Evolutionary conservation across 2,113 vertebrate genomes (phyloP).

Genomic region (Echinops telfairi): DNA sequence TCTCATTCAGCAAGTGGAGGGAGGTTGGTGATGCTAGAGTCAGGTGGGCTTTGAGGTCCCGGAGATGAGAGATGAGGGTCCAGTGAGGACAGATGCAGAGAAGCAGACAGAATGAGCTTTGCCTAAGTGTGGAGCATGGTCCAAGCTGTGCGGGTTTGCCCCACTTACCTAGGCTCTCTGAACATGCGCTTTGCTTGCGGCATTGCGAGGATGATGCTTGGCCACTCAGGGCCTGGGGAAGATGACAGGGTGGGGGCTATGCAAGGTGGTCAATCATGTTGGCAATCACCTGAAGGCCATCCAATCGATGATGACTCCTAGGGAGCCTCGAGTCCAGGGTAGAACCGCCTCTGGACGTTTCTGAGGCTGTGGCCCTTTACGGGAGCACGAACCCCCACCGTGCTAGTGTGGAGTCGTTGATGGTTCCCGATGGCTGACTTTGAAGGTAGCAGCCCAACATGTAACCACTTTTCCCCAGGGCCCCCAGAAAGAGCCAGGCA

Average conservation of each 20-base stretch:
- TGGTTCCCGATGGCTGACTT: too few relatives aligned
- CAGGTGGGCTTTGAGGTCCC: rapidly evolving
- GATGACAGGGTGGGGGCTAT: rapidly evolving
- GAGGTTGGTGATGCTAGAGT: not conserved
- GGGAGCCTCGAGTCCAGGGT: too few relatives aligned
- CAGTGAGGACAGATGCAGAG: not conserved
- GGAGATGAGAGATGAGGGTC: rapidly evolving
- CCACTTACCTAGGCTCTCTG: not conserved
- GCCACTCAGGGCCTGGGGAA: too few relatives aligned
- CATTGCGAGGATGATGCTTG: rapidly evolving
- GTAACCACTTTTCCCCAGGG: too few relatives aligned
- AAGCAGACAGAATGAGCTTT: rapidly evolving
- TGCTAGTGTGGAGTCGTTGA: too few relatives aligned
- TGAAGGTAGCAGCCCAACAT: too few relatives aligned
- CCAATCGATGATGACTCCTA: too few relatives aligned
- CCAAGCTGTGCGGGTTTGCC: not conserved
- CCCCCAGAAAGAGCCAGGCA: too few relatives aligned
- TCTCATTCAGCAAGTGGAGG: rapidly evolving
- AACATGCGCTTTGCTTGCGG: not conserved
- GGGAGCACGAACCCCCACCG: too few relatives aligned
- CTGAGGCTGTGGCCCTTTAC: too few relatives aligned
- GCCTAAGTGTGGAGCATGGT: rapidly evolving
- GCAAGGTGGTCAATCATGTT: rapidly evolving
- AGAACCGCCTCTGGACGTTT: too few relatives aligned
- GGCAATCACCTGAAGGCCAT: not conserved